Conservation (phyloP, 2,113 vertebrate species). For the Synodontis membranacea region DNA sequence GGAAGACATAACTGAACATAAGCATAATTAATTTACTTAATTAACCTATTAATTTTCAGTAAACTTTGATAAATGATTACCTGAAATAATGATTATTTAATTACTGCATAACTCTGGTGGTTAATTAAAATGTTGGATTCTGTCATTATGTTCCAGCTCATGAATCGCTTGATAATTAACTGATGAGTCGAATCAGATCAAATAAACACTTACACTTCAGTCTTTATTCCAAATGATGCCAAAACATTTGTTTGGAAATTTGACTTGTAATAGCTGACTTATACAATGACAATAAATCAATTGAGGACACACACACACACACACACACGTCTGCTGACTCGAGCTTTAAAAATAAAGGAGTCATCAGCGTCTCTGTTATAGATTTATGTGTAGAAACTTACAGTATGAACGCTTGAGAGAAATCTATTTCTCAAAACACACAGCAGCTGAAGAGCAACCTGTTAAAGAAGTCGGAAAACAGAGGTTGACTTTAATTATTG, state of each 20-base stretch:
- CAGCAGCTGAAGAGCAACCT: background rate
- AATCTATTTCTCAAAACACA: conserved; percentile 22
- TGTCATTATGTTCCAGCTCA: background rate
- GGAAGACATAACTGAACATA: background rate
- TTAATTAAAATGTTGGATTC: background rate
- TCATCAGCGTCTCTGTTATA: background rate
- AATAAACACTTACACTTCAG: background rate
- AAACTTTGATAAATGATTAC: background rate
- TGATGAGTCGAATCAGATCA: background rate
- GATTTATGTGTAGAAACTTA: conserved; percentile 23
- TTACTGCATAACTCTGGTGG: too few relatives aligned
- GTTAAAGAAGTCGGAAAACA: conserved; percentile 3
- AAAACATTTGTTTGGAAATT: background rate
- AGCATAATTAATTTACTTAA: background rate
- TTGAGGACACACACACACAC: background rate
- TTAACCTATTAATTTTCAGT: background rate
- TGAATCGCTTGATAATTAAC: background rate
- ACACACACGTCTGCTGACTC: background rate
- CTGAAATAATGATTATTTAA: background rate
- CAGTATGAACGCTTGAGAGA: background rate
- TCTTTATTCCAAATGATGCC: background rate
- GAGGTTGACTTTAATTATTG: background rate
- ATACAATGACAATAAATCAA: background rate
- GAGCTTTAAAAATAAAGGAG: background rate
- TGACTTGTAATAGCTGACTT: background rate